Evolutionary conservation across 2,797 vertebrate genomes (phyloP).

Genomic region (Astyanax mexicanus): DNA sequence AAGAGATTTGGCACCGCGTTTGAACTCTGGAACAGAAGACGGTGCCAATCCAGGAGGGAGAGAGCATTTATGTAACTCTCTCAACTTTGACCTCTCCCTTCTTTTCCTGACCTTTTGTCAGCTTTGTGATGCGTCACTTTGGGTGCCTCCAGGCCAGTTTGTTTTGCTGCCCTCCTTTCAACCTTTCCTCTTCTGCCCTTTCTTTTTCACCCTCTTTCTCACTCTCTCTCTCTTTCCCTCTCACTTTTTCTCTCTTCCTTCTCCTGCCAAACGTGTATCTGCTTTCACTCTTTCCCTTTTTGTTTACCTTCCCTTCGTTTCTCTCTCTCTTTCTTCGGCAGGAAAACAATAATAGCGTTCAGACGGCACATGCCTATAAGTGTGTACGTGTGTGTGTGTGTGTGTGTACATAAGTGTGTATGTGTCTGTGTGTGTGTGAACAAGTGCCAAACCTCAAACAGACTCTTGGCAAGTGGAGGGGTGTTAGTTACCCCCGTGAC

Average conservation of each 20-base stretch:
- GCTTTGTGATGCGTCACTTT: constrained; percentile 48
- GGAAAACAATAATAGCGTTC: constrained; percentile 58
- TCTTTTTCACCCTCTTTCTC: constrained; percentile 20
- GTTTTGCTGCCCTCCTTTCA: constrained; percentile 57
- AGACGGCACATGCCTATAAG: constrained; percentile 33
- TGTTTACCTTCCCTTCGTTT: constrained; percentile 55
- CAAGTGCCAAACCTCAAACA: constrained; percentile 54
- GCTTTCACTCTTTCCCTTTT: constrained; percentile 44
- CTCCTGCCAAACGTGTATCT: constrained; percentile 33
- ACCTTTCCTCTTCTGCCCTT: constrained; percentile 52
- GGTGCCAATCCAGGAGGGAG: constrained; percentile 28
- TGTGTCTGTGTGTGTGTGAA: constrained; percentile 29
- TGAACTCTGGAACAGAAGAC: constrained; percentile 42
- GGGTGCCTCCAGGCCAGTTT: constrained; percentile 48
- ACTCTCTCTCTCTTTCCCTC: constrained; percentile 20
- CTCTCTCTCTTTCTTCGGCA: constrained; percentile 50
- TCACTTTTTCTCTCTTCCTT: not conserved
- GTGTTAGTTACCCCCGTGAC: constrained; percentile 51
- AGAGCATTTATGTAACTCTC: constrained; percentile 48
- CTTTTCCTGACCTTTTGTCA: constrained; percentile 47
- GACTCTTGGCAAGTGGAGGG: constrained; percentile 36
- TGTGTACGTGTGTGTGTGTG: constrained; percentile 19
- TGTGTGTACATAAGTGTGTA: constrained; percentile 25
- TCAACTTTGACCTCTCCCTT: constrained; percentile 50
- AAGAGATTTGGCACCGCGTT: constrained; percentile 14